Base-by-base conservation (phyloP, 1,140 invertebrate species). In the Drosophila kanapiae region DNA sequence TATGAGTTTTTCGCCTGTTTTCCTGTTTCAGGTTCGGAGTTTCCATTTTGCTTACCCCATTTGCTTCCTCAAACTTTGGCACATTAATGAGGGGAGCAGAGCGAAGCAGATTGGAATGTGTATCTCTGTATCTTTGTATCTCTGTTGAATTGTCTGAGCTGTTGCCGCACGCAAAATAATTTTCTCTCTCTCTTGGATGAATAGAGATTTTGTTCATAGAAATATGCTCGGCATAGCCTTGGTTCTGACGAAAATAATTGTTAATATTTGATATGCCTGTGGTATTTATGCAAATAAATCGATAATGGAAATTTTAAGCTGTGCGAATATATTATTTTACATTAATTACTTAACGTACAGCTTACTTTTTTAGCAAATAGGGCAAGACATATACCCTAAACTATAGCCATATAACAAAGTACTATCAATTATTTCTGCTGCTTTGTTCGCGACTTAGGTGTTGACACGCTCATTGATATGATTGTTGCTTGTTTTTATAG, bases 1-100 rank as follows among this genome's bases (percentile, higher is more conserved):
- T 60, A 74, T 74, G 68, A 74, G 70, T 74, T 74, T 60, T 45
- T 59, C n/a, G 42, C 38, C 49, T 33, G 51, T n/a, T 60, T 40
- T 35, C 53, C 37, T 53, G 23, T 60, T 49, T 78, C 40, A 51
- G 42, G 38, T 43, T 71, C 65, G 49, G 59, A 78, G 48, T 68
- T 60, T 33, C 61, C 27, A 58, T 65, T 42, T 65, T 56, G 29
- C 35, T 60, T 61, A 42, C 37, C 38, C 57, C 57, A 33, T 62
- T 65, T 63, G 57, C 62, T 27, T 65, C 4, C 58, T 10, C 56
- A 23, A 64, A 61, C 38, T 33, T 54, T 62, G 57, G 18, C 31
- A 42, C 62, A 61, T 65, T 65, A 58, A 64, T 62, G 62, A 64
- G 57, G 38, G 27, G 11, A 35, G 11, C 23, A 16, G 43, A 47